phyloP scores from a whole-genome alignment of 1,140 invertebrate species.

The Bicyclus anynana region DNA sequence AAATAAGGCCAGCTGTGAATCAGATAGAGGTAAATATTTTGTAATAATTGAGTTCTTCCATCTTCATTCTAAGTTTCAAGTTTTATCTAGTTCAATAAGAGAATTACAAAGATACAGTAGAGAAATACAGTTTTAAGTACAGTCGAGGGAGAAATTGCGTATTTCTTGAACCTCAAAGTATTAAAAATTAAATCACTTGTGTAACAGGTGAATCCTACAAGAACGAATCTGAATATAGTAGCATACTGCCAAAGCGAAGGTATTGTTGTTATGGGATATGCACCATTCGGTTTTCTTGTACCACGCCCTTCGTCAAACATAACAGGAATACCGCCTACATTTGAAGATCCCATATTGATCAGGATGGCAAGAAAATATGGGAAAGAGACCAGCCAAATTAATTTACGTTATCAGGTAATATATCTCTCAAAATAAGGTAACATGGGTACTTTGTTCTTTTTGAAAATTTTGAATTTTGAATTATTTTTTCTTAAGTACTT shows the following conservation, averaged over 20 bases:
- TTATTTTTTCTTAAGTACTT: no score
- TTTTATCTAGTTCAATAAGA: no score
- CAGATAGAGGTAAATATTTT: constrained; percentile 15
- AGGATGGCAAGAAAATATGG: constrained; percentile 81
- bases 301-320: constrained; percentile 23
- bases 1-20: constrained; percentile 12
- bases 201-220: constrained; percentile 80
- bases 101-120: no score
- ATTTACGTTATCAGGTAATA: constrained; percentile 78
- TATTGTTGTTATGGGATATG: constrained; percentile 84
- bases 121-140: no score
- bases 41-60: no score
- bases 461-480: no score
- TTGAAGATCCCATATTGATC: constrained; percentile 78
- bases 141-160: no score
- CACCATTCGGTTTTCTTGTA: constrained; percentile 82
- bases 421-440: no score
- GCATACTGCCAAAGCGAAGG: constrained; percentile 80
- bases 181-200: no score
- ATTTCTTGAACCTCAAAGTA: no score
- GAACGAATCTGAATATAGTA: constrained; percentile 82
- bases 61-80: no score
- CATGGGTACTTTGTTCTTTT: no score
- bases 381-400: constrained; percentile 80
- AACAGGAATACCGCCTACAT: constrained; percentile 38